Evolutionary conservation across 2,888 invertebrate genomes (phyloP), one percentile per base, ranked within the genome.

Genomic region (Lottia gigantea): DNA sequence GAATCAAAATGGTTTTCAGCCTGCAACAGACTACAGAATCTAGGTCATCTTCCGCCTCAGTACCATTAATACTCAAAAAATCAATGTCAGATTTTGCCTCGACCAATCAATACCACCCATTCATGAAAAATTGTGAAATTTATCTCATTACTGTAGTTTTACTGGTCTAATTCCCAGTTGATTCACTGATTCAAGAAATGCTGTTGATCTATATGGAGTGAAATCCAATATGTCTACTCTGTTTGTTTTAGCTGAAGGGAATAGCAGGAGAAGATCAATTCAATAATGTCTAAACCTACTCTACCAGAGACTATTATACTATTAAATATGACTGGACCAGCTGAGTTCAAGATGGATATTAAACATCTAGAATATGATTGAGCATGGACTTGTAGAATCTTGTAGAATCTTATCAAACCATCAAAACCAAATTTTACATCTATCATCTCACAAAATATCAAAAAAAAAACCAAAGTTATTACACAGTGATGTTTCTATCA

Each of bases 81-180:
- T 55, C 55, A 55, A 55, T 55, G 55, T 55, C 19, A 19, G 19
- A 55, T 23, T 55, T 55, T 55, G 23, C 40, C 40, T n/a, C 55
- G 19, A 8, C 40, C 23, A 23, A 55, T 55, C 55, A 55, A 55
- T 55, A 55, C 55, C 55, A 55, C 55, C 55, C 55, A 55, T 55
- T 55, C 55, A 55, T 55, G 55, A 55, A 55, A 49, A 23, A 55
- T 23, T 55, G 55, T 40, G 40, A 40, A 55, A 55, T 55, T 55
- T 23, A 19, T 23, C 19, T 19, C 55, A 55, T 19, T 55, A 23
- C 55, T 23, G 55, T 55, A 12, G 55, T 40, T 40, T 40, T 23
- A 23, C 55, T 55, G 55, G 55, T 23, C 55, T 55, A 55, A 55
- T 23, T 55, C 55, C 55, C 55, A 55, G 7, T 23, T 55, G 55